Evolutionary conservation across 2,113 vertebrate genomes (phyloP).

Genomic region (Sylvietta virens): DNA sequence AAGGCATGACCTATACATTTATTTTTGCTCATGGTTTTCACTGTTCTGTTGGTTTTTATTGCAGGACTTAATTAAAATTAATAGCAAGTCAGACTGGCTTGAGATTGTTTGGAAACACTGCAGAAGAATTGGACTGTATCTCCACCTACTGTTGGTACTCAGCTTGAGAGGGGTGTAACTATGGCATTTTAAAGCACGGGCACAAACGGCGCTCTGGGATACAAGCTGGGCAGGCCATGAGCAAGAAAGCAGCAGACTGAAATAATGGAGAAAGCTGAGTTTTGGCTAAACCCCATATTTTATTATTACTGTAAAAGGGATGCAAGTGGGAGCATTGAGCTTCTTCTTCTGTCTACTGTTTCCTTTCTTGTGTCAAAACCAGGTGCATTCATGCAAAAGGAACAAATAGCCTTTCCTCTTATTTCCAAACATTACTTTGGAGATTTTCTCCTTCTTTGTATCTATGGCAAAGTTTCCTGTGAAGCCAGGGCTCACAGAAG

Average conservation of each 20-base stretch:
- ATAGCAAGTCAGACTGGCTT: conserved; percentile 15
- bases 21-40: conserved; percentile 5
- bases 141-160: conserved; percentile 63
- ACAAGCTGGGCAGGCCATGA: not conserved
- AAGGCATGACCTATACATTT: conserved; percentile 11
- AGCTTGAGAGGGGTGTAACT: not conserved
- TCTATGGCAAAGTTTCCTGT: not conserved
- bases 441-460: conserved; percentile 7
- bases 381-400: not conserved
- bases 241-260: not conserved
- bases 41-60: conserved; percentile 30
- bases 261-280: not conserved
- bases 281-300: not conserved
- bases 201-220: not conserved
- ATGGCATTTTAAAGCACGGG: not conserved
- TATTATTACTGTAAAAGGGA: not conserved
- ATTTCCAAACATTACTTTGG: not conserved
- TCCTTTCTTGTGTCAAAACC: not conserved
- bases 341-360: not conserved
- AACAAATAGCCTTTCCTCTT: not conserved
- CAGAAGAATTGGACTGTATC: conserved; percentile 42
- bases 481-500: not conserved
- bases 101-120: conserved; percentile 22
- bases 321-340: not conserved
- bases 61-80: conserved; percentile 58